Conservation (phyloP, 2,888 invertebrate genomes). For the Thereva nobilitata region DNA sequence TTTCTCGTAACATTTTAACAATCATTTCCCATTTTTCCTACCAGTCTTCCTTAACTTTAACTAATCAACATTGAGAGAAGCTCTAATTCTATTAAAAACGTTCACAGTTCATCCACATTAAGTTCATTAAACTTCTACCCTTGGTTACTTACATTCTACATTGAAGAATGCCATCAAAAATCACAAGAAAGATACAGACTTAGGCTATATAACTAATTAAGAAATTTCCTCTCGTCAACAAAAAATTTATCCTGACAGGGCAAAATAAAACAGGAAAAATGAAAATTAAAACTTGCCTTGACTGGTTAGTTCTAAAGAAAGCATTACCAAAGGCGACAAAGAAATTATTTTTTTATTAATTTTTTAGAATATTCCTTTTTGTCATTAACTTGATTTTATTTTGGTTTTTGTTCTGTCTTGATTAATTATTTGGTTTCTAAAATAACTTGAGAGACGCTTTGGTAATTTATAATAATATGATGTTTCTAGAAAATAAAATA, state of each 20-base stretch:
- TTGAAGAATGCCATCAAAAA: not conserved
- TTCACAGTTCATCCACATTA: not conserved
- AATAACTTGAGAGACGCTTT: no score
- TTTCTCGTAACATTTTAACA: no score
- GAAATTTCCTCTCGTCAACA: constrained; percentile 38
- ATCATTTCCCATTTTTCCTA: not conserved
- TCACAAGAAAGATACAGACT: constrained; percentile 5
- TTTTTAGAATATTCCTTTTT: no score
- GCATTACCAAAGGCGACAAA: no score
- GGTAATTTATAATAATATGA: no score
- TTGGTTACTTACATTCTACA: not conserved
- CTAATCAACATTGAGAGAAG: constrained; percentile 1
- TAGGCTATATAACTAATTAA: constrained; percentile 38
- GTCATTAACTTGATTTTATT: no score
- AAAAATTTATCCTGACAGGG: constrained; percentile 4
- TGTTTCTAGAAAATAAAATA: not conserved
- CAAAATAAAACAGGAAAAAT: not conserved
- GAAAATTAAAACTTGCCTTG: constrained; percentile 2
- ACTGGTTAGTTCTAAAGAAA: not conserved
- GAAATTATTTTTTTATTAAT: no score
- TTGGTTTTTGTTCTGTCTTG: no score
- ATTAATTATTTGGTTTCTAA: no score
- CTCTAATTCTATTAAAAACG: constrained; percentile 33
- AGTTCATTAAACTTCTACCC: constrained; percentile 26
- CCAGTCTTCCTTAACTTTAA: not conserved